Conservation (phyloP, 2,113 vertebrate species). For the Butorides virescens region DNA sequence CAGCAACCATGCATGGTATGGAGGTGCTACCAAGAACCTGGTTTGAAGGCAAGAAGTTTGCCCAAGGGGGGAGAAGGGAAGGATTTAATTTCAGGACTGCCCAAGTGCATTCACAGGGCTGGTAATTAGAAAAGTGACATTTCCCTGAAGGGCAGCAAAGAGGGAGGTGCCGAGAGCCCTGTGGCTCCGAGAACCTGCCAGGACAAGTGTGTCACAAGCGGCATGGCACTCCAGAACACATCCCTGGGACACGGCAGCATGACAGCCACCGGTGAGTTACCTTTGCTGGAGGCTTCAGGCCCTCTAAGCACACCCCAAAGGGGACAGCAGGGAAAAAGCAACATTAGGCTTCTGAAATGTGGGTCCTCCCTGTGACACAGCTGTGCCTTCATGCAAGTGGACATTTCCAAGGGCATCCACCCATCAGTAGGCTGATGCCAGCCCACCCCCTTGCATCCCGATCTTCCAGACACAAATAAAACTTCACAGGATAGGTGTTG, state of each 20-base stretch:
- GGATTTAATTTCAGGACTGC: neutral
- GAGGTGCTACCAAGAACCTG: neutral
- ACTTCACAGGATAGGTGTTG: neutral
- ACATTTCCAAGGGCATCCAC: neutral
- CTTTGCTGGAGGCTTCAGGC: neutral
- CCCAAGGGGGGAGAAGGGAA: neutral
- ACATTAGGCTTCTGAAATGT: neutral
- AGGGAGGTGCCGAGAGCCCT: neutral
- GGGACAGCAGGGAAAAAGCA: neutral
- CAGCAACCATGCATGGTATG: rapidly evolving
- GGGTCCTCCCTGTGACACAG: neutral
- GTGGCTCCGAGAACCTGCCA: rapidly evolving
- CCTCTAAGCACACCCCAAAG: neutral
- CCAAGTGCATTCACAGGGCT: neutral
- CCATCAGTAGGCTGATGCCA: neutral
- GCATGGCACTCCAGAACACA: neutral
- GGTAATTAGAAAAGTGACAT: neutral
- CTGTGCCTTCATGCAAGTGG: neutral
- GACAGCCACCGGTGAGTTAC: slow-evolving; percentile 54
- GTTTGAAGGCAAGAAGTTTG: neutral
- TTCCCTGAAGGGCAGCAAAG: neutral
- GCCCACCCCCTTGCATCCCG: neutral
- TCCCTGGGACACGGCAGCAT: neutral
- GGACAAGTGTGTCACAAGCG: slow-evolving; percentile 1
- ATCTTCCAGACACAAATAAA: neutral